phyloP scores from a whole-genome alignment of 2,113 vertebrate genomes.

The Labeo catla region DNA sequence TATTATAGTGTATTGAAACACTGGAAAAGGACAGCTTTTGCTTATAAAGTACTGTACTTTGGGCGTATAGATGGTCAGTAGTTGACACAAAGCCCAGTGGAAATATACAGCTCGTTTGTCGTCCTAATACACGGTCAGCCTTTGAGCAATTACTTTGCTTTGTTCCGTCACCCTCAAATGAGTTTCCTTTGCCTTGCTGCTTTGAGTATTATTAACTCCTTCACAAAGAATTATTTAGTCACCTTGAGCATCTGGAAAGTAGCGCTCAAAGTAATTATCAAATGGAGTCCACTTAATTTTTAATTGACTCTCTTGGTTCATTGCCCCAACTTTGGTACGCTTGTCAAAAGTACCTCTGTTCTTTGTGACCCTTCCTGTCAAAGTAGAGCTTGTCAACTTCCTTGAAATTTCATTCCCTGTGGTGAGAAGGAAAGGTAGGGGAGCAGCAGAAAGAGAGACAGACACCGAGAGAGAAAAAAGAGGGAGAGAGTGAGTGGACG shows the following conservation, averaged over 20 bases:
- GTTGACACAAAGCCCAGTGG: not conserved
- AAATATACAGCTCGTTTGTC: not conserved
- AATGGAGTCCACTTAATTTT: slow-evolving; percentile 53
- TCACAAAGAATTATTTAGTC: slow-evolving; percentile 46
- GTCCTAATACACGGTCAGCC: not conserved
- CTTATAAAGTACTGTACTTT: not conserved
- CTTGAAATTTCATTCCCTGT: not conserved
- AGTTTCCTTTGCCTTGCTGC: slow-evolving; percentile 20
- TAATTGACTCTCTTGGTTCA: slow-evolving; percentile 62
- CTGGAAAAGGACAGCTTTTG: not conserved
- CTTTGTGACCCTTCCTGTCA: slow-evolving; percentile 59
- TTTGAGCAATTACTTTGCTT: slow-evolving; percentile 33
- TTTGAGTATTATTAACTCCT: slow-evolving; percentile 49
- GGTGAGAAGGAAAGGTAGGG: not conserved
- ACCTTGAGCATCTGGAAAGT: slow-evolving; percentile 51
- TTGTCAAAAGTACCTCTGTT: slow-evolving; percentile 55
- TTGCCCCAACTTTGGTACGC: slow-evolving; percentile 42
- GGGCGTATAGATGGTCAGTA: not conserved
- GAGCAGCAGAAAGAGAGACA: not conserved
- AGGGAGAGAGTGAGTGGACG: not conserved
- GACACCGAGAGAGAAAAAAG: not conserved
- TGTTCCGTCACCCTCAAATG: slow-evolving; percentile 21
- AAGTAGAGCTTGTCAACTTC: not conserved
- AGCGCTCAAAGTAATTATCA: slow-evolving; percentile 52
- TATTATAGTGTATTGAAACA: not conserved